phyloP scores from a whole-genome alignment of 2,888 invertebrate species.

The Charanyca ferruginea region DNA sequence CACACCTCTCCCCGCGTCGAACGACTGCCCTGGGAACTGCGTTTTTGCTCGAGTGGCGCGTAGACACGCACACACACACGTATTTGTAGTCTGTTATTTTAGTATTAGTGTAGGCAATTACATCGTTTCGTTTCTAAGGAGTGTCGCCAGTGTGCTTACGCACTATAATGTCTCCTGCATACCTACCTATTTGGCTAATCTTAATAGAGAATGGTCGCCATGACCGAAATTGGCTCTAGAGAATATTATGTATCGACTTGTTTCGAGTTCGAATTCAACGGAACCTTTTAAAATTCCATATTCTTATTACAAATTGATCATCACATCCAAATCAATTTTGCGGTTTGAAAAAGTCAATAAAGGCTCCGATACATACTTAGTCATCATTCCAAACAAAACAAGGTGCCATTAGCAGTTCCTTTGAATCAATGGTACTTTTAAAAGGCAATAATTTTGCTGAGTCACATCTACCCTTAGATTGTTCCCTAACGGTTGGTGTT shows the following conservation, averaged over 20 bases:
- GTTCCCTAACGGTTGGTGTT: slow-evolving; percentile 75
- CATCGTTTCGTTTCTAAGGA: too few relatives aligned
- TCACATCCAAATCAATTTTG: slow-evolving; percentile 45
- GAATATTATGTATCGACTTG: not conserved
- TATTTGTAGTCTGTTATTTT: too few relatives aligned
- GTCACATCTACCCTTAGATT: slow-evolving; percentile 83
- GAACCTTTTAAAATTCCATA: slow-evolving; percentile 23
- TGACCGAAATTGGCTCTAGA: too few relatives aligned
- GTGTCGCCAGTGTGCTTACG: too few relatives aligned
- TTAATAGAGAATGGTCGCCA: too few relatives aligned
- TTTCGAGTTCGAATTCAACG: not conserved
- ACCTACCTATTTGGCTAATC: too few relatives aligned
- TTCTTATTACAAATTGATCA: slow-evolving; percentile 44
- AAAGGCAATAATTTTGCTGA: slow-evolving; percentile 85
- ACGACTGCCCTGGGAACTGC: too few relatives aligned
- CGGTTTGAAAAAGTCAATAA: slow-evolving; percentile 37
- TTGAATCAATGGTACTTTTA: slow-evolving; percentile 85
- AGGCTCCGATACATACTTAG: slow-evolving; percentile 65
- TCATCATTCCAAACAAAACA: slow-evolving; percentile 85
- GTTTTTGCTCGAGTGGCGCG: too few relatives aligned
- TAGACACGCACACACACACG: too few relatives aligned
- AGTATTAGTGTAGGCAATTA: too few relatives aligned
- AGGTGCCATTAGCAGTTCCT: slow-evolving; percentile 85
- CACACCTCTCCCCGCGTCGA: too few relatives aligned
- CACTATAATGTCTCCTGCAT: too few relatives aligned